These are phyloP conservation scores for Onychomys torridus DNA, from an alignment of 2,797 vertebrate genomes.

Conservation along the genomic window DNA sequence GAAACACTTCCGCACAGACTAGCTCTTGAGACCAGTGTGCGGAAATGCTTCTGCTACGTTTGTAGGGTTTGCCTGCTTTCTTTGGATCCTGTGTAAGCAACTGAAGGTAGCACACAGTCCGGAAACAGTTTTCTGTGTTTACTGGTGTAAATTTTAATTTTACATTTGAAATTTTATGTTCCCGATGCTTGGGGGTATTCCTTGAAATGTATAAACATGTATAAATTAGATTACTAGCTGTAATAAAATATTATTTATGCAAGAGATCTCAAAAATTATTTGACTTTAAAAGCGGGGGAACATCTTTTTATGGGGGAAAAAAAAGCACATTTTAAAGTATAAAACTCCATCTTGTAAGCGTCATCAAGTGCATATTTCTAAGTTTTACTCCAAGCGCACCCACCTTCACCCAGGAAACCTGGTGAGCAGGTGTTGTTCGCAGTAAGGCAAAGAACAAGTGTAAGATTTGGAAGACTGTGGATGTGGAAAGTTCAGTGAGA, in stretches of 20 bases:
- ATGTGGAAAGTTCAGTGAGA: background rate
- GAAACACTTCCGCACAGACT: constrained; percentile 94
- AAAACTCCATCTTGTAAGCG: constrained; percentile 46
- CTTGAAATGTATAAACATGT: constrained; percentile 63
- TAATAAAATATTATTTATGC: constrained; percentile 69
- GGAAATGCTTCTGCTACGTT: constrained; percentile 95
- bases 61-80: constrained; percentile 89
- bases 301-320: background rate
- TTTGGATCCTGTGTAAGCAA: constrained; percentile 79
- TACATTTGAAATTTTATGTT: constrained; percentile 53
- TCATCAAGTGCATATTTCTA: background rate
- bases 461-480: background rate
- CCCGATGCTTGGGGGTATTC: constrained; percentile 45
- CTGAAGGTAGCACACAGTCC: constrained; percentile 73
- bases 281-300: background rate
- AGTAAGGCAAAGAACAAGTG: background rate
- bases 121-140: constrained; percentile 71
- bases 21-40: constrained; percentile 91
- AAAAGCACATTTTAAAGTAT: constrained; percentile 33
- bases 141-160: constrained; percentile 52
- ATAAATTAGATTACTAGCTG: constrained; percentile 39
- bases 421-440: background rate
- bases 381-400: background rate
- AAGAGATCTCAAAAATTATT: constrained; percentile 16
- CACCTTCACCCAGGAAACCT: background rate